Evolutionary conservation across 2,113 vertebrate genomes (phyloP).

Genomic region (Brachypodius melanocephalos): DNA sequence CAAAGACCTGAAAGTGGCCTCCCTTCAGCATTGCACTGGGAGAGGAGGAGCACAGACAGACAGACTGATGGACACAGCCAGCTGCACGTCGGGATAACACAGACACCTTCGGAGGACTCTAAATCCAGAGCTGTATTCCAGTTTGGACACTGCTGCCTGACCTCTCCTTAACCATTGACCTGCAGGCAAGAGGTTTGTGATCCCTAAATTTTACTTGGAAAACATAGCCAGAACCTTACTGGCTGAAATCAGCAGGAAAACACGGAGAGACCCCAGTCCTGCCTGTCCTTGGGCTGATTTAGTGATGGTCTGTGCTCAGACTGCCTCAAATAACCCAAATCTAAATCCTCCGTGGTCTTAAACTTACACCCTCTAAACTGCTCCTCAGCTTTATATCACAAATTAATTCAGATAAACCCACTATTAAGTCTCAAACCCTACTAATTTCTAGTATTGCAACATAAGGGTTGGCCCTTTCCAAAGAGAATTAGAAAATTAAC

Average conservation of each 20-base stretch:
- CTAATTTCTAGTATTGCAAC: neutral
- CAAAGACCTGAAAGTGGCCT: neutral
- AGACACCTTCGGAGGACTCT: neutral
- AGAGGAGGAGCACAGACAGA: neutral
- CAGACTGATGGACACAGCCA: neutral
- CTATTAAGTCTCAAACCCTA: neutral
- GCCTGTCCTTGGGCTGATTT: neutral
- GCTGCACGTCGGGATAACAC: fast-evolving
- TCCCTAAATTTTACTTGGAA: neutral
- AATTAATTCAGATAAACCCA: neutral
- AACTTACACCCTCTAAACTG: neutral
- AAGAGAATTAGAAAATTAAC: neutral
- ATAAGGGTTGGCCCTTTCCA: neutral
- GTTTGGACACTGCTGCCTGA: neutral
- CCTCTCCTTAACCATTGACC: neutral
- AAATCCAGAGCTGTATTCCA: neutral
- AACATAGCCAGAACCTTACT: neutral
- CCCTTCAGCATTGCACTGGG: neutral
- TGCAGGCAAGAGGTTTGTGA: neutral
- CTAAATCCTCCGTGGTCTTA: neutral
- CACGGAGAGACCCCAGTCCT: neutral
- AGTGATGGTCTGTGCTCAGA: neutral
- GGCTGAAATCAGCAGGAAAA: neutral
- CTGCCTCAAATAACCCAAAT: neutral
- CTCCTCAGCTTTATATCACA: neutral